Base-by-base conservation (phyloP, 1,140 invertebrate genomes). In the Zaprionus davidi region DNA sequence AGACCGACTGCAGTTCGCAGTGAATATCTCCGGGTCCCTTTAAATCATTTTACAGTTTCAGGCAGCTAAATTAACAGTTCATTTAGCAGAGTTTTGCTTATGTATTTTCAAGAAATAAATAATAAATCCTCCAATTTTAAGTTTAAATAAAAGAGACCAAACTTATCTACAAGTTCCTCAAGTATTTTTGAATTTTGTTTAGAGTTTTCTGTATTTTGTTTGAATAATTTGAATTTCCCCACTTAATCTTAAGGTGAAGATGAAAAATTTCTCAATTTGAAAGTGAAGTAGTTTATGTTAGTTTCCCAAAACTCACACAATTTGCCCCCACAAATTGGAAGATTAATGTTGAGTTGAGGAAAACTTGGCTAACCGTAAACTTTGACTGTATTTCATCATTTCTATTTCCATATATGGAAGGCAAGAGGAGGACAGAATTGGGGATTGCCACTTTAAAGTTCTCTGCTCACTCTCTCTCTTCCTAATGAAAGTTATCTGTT, bases 41-140 rank as follows among this genome's bases (percentile, higher is more conserved):
- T 41, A 31, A 24, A 13, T 17, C 36, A 64, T 44, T 73, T 64
- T 55, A 53, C 56, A 36, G 34, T 13, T 64, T 64, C 46, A 59
- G 57, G 59, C 49, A 24, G 17, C 55, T 62, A 62, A 78, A 63
- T 78, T 71, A 79, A 79, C 67, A 71, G 62, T 51, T 71, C 41
- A 71, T 71, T 78, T 70, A 12, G 34, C 13, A 15, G 22, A 51
- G 13, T 38, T 22, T 20, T 49, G 34, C 31, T 9, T 22, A 38
- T 38, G 13, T 38, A 5, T 38, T 15, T 38, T 38, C 17, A 46
- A 46, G 2, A 7, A 46, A 46, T 28, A 38, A n/a, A 58, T 46
- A 13, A 24, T 12, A 56, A 44, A n/a, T n/a, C 22, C 20, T 44
- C 2, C 6, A 28, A 22, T 36, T 26, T 53, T 41, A 57, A 13